Conservation (phyloP, 2,888 invertebrate genomes). For the Acheta domesticus region DNA sequence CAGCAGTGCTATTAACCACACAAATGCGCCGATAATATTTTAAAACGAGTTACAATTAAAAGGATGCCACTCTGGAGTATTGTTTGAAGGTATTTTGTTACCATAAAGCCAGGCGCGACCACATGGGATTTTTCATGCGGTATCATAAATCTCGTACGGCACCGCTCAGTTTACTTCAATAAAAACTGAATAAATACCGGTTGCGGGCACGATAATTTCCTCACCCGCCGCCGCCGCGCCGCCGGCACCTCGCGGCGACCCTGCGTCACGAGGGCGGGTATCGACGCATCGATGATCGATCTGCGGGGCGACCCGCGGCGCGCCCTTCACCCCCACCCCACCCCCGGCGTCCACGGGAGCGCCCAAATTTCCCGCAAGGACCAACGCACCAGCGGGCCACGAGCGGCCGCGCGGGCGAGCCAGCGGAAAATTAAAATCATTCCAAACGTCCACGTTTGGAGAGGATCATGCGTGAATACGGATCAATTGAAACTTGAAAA, state of each 20-base stretch:
- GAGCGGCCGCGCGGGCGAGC: not conserved
- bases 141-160: not conserved
- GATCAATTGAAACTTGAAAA: too few species aligned
- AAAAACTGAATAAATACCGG: conserved; percentile 18
- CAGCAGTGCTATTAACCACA: not conserved
- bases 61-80: conserved; percentile 18
- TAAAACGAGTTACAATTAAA: conserved; percentile 10
- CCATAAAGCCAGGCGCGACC: not conserved
- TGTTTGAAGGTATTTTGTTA: not conserved
- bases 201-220: not conserved
- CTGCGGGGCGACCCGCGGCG: not conserved
- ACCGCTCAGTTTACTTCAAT: not conserved
- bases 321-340: not conserved
- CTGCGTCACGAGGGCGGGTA: not conserved
- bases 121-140: conserved; percentile 2
- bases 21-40: conserved; percentile 1
- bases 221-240: too few species aligned
- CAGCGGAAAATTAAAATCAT: not conserved
- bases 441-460: not conserved
- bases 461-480: too few species aligned
- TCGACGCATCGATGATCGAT: conserved; percentile 9
- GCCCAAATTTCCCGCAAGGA: conserved; percentile 3
- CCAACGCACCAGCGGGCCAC: not conserved
- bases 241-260: not conserved
- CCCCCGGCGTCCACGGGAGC: too few species aligned